A percentile compares a stretch with the other conserved stretches of the same genome.
These are phyloP conservation scores for Osmerus eperlanus DNA, from an alignment of 2,113 vertebrate species.

Conservation along the genomic window DNA sequence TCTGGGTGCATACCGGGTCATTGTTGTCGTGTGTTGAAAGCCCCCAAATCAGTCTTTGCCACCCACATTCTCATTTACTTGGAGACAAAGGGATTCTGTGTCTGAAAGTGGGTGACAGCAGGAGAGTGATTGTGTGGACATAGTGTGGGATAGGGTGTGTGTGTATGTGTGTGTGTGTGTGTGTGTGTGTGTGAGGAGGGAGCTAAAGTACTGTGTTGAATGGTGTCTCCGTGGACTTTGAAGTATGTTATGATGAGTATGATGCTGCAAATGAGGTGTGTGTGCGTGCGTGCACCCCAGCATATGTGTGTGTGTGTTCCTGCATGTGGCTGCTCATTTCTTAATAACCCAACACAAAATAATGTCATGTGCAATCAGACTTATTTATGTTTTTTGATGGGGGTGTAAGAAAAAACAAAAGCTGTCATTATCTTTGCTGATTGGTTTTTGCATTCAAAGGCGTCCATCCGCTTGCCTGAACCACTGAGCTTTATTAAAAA, in stretches of 20 bases:
- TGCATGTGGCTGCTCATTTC: not conserved
- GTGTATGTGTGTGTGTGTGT: constrained; percentile 8
- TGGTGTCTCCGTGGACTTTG: not conserved
- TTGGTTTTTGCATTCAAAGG: constrained; percentile 44
- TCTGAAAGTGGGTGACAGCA: constrained; percentile 13
- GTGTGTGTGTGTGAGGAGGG: not conserved
- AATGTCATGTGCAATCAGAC: constrained; percentile 23
- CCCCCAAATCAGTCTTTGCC: constrained; percentile 26
- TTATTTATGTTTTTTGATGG: not conserved
- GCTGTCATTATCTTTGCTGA: constrained; percentile 44
- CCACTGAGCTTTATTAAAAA: constrained; percentile 36
- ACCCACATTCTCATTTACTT: constrained; percentile 27
- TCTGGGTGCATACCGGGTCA: constrained; percentile 34
- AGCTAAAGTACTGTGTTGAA: not conserved
- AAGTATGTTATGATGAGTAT: not conserved
- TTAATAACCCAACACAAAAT: constrained; percentile 14
- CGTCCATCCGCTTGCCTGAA: constrained; percentile 29
- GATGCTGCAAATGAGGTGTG: not conserved
- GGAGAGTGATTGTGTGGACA: not conserved
- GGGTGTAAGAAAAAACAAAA: constrained; percentile 48
- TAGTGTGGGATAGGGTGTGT: not conserved
- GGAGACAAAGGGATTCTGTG: constrained; percentile 18
- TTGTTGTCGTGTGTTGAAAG: constrained; percentile 41
- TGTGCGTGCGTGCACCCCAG: not conserved
- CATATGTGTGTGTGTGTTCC: not conserved